Evolutionary conservation across 1,140 invertebrate species (phyloP).

Genomic region (Stratiolaelaps scimitus): DNA sequence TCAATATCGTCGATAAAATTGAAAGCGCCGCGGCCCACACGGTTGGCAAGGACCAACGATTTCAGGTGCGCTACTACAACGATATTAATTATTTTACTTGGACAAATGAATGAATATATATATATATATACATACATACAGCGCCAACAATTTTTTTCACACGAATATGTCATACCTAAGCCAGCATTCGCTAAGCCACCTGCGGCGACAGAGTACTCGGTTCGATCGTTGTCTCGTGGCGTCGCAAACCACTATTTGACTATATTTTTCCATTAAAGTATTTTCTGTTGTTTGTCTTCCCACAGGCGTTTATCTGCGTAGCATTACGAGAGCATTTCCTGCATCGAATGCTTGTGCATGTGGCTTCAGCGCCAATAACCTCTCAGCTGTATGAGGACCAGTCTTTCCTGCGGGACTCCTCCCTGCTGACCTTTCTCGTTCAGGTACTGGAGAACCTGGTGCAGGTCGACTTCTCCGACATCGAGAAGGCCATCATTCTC

Average conservation of each 20-base stretch:
- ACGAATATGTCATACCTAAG: no score
- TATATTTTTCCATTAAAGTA: not conserved
- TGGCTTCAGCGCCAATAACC: constrained; percentile 70
- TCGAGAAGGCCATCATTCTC: constrained; percentile 7
- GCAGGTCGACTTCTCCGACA: constrained; percentile 63
- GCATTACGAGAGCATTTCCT: constrained; percentile 64
- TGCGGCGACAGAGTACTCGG: not conserved
- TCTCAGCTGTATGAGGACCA: constrained; percentile 87
- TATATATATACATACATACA: no score
- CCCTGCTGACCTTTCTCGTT: constrained; percentile 69
- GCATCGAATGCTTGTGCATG: constrained; percentile 69
- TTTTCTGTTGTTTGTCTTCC: constrained; percentile 38
- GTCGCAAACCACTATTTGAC: not conserved
- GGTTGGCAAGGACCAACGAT: constrained; percentile 94
- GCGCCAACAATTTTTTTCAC: no score
- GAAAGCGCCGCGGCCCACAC: constrained; percentile 59
- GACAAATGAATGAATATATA: no score
- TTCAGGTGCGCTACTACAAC: constrained; percentile 53
- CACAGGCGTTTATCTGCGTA: constrained; percentile 6
- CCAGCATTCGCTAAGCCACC: not conserved
- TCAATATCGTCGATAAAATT: constrained; percentile 52
- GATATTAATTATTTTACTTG: no score
- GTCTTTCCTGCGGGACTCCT: constrained; percentile 75
- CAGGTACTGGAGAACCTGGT: constrained; percentile 81
- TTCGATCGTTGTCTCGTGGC: constrained; percentile 42